Percentiles rank a stretch among this genome's conserved stretches.
phyloP scores from a whole-genome alignment of 2,888 invertebrate genomes.

The Ectemnius continuus region DNA sequence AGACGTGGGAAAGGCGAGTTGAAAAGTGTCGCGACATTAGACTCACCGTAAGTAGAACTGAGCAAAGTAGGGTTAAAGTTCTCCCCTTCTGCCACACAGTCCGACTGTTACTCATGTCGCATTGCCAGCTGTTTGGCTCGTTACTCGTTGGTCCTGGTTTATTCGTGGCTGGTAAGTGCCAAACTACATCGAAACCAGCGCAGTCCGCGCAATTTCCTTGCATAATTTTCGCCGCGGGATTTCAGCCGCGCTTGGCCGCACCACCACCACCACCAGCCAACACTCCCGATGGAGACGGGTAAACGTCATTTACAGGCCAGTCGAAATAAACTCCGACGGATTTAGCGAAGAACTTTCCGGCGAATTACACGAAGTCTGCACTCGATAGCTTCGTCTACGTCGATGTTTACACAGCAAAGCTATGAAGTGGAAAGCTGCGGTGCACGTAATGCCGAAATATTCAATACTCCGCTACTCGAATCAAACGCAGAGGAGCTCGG shows the following conservation, averaged over 20 bases:
- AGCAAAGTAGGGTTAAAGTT: slow-evolving; percentile 16
- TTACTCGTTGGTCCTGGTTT: slow-evolving; percentile 58
- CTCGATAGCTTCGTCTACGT: slow-evolving; percentile 8
- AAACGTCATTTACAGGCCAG: not conserved
- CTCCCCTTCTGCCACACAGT: no score
- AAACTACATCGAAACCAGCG: slow-evolving; percentile 59
- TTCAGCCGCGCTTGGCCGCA: slow-evolving; percentile 6
- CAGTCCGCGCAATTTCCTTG: slow-evolving; percentile 45
- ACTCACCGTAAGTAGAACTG: not conserved
- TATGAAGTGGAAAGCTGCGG: no score
- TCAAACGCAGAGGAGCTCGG: no score
- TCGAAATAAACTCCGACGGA: slow-evolving; percentile 28
- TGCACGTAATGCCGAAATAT: no score
- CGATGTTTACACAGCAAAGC: no score
- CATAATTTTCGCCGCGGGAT: slow-evolving; percentile 52
- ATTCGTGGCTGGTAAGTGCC: slow-evolving; percentile 56
- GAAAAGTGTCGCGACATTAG: slow-evolving; percentile 4
- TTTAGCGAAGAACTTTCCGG: slow-evolving; percentile 5
- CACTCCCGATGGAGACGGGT: slow-evolving; percentile 22
- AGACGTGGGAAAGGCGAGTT: slow-evolving; percentile 5
- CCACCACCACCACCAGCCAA: not conserved
- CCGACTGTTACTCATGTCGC: slow-evolving; percentile 51
- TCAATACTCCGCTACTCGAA: no score
- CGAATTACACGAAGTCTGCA: not conserved
- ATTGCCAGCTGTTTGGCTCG: slow-evolving; percentile 51